Conservation (phyloP, 2,113 vertebrate genomes). For the Clarias gariepinus region DNA sequence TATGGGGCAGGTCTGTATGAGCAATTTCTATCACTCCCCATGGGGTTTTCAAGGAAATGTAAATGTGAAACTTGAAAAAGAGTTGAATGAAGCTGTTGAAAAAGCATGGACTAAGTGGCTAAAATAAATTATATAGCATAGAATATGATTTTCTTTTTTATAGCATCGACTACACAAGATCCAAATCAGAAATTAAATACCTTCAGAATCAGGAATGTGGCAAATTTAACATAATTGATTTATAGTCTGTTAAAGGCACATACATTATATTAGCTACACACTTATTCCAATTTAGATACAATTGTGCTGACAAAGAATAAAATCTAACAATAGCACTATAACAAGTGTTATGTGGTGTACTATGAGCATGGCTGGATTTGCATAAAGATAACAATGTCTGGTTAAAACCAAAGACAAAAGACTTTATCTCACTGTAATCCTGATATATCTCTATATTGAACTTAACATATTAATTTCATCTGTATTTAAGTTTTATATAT, state of each 20-base stretch:
- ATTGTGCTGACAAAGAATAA: not conserved
- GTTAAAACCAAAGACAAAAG: not conserved
- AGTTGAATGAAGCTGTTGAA: not conserved
- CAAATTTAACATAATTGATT: not conserved
- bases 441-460: not conserved
- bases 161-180: not conserved
- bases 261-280: not conserved
- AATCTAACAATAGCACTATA: not conserved
- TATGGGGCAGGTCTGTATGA: constrained; percentile 48
- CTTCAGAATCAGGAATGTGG: not conserved
- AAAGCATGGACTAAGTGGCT: not conserved
- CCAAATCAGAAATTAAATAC: not conserved
- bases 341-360: not conserved
- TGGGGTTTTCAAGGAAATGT: constrained; percentile 29
- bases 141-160: not conserved
- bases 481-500: not conserved
- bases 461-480: not conserved
- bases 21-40: constrained; percentile 32
- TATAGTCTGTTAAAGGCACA: not conserved
- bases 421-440: not conserved
- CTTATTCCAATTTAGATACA: not conserved
- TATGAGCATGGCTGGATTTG: not conserved
- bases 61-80: constrained; percentile 10
- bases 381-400: not conserved
- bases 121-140: not conserved